These are phyloP conservation scores for Rana temporaria DNA, from an alignment of 2,113 vertebrate species.

Conservation along the genomic window DNA sequence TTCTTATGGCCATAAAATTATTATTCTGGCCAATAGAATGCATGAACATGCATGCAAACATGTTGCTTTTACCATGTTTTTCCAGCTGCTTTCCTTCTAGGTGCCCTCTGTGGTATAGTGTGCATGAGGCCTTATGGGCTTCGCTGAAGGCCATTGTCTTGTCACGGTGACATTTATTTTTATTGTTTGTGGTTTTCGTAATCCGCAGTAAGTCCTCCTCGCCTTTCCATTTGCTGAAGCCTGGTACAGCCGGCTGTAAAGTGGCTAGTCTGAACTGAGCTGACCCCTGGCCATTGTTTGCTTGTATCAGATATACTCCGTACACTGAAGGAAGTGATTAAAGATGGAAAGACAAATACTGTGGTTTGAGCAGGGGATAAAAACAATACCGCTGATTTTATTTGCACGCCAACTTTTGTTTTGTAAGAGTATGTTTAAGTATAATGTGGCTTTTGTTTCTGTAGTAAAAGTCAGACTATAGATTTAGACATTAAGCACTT, in stretches of 20 bases:
- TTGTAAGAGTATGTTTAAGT: not conserved
- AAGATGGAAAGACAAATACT: conserved; percentile 28
- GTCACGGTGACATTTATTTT: too few relatives aligned
- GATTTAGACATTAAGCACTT: not conserved
- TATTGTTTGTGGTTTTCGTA: too few relatives aligned
- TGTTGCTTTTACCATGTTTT: too few relatives aligned
- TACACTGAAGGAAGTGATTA: conserved; percentile 38
- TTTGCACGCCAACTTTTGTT: conserved; percentile 6
- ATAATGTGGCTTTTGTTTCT: conserved; percentile 27
- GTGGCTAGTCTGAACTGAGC: conserved; percentile 5
- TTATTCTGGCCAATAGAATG: too few relatives aligned
- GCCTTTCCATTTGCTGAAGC: not conserved
- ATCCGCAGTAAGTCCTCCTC: not conserved
- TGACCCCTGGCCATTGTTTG: conserved; percentile 37
- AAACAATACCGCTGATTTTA: conserved; percentile 21
- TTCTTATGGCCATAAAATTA: too few relatives aligned
- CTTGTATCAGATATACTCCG: conserved; percentile 14
- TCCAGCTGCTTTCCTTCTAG: too few relatives aligned
- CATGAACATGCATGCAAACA: too few relatives aligned
- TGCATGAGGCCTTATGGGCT: too few relatives aligned
- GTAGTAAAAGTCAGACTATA: not conserved
- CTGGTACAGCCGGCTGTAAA: not conserved
- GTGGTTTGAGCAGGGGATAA: conserved; percentile 19
- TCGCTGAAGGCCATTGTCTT: too few relatives aligned
- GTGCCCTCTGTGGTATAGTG: too few relatives aligned